phyloP scores from a whole-genome alignment of 35 echinoderm and acorn worm genomes.

The Heliocidaris erythrogramma region DNA sequence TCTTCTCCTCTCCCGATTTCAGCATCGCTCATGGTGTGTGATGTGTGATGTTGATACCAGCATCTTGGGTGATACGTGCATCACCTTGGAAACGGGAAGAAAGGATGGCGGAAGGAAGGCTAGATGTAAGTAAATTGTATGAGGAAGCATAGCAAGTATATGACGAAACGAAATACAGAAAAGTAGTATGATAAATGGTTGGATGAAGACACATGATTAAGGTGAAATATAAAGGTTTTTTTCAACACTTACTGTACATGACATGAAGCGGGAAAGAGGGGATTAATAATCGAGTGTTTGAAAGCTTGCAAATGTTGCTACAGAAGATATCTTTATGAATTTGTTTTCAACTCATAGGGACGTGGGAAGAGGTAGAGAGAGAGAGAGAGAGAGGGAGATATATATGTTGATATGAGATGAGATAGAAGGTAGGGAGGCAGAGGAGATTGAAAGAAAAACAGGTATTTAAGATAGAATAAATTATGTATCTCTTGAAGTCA shows the following conservation, averaged over 20 bases:
- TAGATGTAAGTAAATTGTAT: background rate
- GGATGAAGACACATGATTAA: background rate
- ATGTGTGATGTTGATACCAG: background rate
- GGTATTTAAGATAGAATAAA: no score
- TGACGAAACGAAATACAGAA: background rate
- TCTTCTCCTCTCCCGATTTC: background rate
- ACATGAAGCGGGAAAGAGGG: background rate
- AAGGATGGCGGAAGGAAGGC: background rate
- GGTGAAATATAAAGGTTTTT: background rate
- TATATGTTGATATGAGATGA: background rate
- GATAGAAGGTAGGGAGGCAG: background rate
- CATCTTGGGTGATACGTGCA: slow-evolving; percentile 3
- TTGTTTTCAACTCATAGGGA: background rate
- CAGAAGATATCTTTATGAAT: background rate
- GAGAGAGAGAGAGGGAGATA: background rate
- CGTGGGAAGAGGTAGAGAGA: background rate
- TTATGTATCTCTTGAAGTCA: no score
- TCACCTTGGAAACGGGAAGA: slow-evolving; percentile 38
- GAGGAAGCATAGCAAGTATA: background rate
- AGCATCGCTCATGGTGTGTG: background rate
- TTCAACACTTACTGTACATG: background rate
- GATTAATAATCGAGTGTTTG: background rate
- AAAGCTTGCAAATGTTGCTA: background rate
- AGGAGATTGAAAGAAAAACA: no score
- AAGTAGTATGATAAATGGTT: background rate